These are phyloP conservation scores for Pandion haliaetus DNA, from an alignment of 2,113 vertebrate species.

Conservation along the genomic window DNA sequence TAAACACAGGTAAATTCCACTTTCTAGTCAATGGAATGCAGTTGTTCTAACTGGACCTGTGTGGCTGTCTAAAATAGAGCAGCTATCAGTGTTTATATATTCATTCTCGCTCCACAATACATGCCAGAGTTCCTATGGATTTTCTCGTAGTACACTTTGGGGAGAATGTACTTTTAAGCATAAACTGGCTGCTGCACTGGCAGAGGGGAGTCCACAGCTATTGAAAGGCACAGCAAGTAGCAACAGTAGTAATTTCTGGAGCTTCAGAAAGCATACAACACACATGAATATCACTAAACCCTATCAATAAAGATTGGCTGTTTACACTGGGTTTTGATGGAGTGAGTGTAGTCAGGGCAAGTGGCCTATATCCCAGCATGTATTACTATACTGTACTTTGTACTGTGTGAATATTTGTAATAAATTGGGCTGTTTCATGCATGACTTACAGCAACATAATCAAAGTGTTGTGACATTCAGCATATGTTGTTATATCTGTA, in stretches of 20 bases:
- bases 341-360: neutral
- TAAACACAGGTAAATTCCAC: neutral
- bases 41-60: neutral
- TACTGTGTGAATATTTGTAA: neutral
- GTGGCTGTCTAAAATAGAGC: neutral
- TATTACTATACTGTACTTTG: neutral
- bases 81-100: too few species aligned
- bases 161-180: neutral
- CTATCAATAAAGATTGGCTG: neutral
- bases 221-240: neutral
- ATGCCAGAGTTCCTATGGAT: neutral
- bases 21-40: neutral
- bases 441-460: neutral
- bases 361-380: neutral
- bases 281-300: neutral
- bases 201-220: neutral
- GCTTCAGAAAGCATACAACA: neutral
- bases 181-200: neutral
- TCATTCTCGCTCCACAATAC: neutral
- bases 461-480: neutral
- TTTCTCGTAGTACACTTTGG: neutral
- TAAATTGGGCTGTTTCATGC: neutral
- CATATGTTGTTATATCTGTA: neutral
- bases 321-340: neutral
- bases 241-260: neutral